A percentile compares a stretch with the other conserved stretches of the same genome.
Conservation (phyloP, 2,888 invertebrate genomes). For the Coenonympha arcania region DNA sequence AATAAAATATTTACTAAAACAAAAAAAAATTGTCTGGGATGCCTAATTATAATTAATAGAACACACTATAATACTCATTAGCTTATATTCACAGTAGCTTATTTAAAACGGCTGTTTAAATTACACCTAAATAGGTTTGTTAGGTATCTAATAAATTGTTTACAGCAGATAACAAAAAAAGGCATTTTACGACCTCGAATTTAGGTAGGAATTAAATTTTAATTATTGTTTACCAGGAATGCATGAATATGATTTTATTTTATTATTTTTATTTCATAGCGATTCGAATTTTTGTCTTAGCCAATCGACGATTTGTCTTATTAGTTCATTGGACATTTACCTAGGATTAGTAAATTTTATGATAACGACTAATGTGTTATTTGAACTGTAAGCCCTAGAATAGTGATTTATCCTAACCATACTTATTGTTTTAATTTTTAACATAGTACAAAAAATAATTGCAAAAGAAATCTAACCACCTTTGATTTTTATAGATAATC, state of each 20-base stretch:
- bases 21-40: no score
- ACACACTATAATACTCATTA: neutral
- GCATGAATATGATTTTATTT: neutral
- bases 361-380: neutral
- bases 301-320: neutral
- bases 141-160: neutral
- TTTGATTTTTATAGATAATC: neutral
- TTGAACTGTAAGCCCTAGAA: neutral
- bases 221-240: neutral
- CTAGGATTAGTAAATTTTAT: neutral
- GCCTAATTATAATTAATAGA: no score
- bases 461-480: neutral
- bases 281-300: neutral
- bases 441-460: no score
- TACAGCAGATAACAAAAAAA: constrained; percentile 1
- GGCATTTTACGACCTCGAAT: constrained; percentile 3
- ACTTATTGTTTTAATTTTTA: neutral
- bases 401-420: neutral
- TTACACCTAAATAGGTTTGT: neutral
- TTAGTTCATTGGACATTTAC: neutral
- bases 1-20: no score
- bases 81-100: neutral
- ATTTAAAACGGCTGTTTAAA: neutral
- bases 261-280: neutral
- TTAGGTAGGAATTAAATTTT: neutral